Base-by-base conservation (phyloP, 1,140 invertebrate species). In the Drosophila burlai region DNA sequence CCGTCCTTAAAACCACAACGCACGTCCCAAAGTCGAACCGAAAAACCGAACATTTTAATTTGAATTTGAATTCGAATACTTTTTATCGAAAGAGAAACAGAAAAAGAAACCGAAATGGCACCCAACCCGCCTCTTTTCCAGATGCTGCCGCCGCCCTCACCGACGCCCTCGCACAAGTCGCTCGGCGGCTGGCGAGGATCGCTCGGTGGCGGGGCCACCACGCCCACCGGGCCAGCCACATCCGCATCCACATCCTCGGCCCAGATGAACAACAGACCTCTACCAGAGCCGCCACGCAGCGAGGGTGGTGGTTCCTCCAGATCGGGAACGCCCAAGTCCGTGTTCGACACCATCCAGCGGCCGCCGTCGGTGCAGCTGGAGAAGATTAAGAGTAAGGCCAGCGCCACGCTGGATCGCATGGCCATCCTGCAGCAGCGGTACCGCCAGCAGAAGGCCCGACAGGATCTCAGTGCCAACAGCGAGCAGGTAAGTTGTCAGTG, bases 351-450 rank as follows among this genome's bases (percentile, higher is more conserved):
- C 24, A 93, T 93, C 73, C 86, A 92, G 66, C 66, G 90, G 2
- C 92, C 92, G 31, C 92, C 92, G 5, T 93, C 92, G 4, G 81
- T 93, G 38, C 83, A 91, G 52, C 83, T 93, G 50, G 92, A 93
- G 87, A 93, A 89, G 77, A 93, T 93, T 45, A 93, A 93, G 79
- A 92, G 54, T 45, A 93, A 93, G 61, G 91, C 92, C 11, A 92
- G 60, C 43, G 92, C 92, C 45, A 93, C 92, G 16, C 43, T 93
- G 61, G 92, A 93, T 76, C 80, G 89, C 49, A 93, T 93, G 92
- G 76, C 94, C 29, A 92, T 93, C 10, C 82, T 95, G 36, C 94
- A 96, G 93, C 94, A 96, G 77, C 93, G 95, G 47, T 96, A 96
- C 73, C 94, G 94, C 43, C 95, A 95, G 76, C 95, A 96, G 75